Percentiles rank a stretch among this genome's conserved stretches.
phyloP scores from a whole-genome alignment of 1,140 invertebrate genomes.

The Asbolus verrucosus region DNA sequence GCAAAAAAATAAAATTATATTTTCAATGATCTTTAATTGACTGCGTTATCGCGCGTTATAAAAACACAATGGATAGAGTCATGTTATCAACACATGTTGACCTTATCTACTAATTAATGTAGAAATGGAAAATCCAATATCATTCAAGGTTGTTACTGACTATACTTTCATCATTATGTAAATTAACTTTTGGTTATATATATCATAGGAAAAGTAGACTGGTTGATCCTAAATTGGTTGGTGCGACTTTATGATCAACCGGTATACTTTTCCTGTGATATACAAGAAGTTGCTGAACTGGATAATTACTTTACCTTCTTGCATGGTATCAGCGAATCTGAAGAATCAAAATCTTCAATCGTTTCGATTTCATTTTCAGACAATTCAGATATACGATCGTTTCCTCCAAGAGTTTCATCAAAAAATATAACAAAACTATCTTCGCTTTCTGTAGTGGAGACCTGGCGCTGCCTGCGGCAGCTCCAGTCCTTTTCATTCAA shows the following conservation, averaged over 20 bases:
- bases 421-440: conserved; percentile 59
- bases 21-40: not conserved
- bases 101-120: not conserved
- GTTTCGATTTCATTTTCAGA: conserved; percentile 13
- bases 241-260: too few relatives aligned
- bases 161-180: not conserved
- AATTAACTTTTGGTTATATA: not conserved
- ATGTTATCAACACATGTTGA: not conserved
- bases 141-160: not conserved
- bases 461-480: too few relatives aligned
- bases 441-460: conserved; percentile 55
- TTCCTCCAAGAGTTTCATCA: too few relatives aligned
- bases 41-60: too few relatives aligned
- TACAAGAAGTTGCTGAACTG: not conserved
- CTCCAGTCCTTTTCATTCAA: too few relatives aligned
- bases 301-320: conserved; percentile 25
- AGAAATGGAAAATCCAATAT: not conserved
- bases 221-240: not conserved
- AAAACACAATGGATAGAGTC: not conserved
- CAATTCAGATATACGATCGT: conserved; percentile 19
- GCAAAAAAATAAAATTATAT: conserved; percentile 57
- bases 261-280: too few relatives aligned
- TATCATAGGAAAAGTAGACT: too few relatives aligned
- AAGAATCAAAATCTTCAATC: conserved; percentile 42
- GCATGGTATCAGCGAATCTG: not conserved